Evolutionary conservation across 2,888 invertebrate genomes (phyloP).

Genomic region (Opisthograptis luteolata): DNA sequence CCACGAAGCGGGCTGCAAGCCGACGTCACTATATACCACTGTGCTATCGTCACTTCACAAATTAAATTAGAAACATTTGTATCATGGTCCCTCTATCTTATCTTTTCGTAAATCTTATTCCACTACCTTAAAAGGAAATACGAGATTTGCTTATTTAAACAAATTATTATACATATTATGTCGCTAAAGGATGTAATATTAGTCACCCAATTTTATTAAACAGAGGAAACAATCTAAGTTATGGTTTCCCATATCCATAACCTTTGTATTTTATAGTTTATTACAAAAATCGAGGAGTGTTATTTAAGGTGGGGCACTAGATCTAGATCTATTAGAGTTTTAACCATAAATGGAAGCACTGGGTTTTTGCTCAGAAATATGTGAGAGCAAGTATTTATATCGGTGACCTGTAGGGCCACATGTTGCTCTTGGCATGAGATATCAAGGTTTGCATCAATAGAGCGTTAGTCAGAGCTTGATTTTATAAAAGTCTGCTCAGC

Average conservation of each 20-base stretch:
- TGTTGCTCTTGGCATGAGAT: constrained; percentile 9
- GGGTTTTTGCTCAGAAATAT: constrained; percentile 15
- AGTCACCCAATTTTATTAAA: constrained; percentile 2
- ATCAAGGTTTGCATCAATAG: constrained; percentile 15
- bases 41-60: too few relatives aligned
- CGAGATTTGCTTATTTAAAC: too few relatives aligned
- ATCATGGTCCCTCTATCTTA: too few relatives aligned
- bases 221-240: constrained; percentile 13
- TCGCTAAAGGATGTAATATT: not conserved
- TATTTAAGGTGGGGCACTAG: not conserved
- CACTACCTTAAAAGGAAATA: too few relatives aligned
- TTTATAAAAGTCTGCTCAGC: too few relatives aligned
- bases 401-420: constrained; percentile 2
- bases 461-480: constrained; percentile 11
- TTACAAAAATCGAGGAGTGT: constrained; percentile 2
- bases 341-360: constrained; percentile 10
- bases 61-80: too few relatives aligned
- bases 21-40: too few relatives aligned
- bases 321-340: constrained; percentile 14
- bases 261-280: not conserved
- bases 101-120: too few relatives aligned
- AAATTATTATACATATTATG: too few relatives aligned
- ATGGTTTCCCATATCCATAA: constrained; percentile 6
- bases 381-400: constrained; percentile 12
- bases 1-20: too few relatives aligned